Evolutionary conservation across 1,140 invertebrate genomes (phyloP), one percentile per base, ranked within the genome.

Genomic region (Trachymyrmex cornetzi): DNA sequence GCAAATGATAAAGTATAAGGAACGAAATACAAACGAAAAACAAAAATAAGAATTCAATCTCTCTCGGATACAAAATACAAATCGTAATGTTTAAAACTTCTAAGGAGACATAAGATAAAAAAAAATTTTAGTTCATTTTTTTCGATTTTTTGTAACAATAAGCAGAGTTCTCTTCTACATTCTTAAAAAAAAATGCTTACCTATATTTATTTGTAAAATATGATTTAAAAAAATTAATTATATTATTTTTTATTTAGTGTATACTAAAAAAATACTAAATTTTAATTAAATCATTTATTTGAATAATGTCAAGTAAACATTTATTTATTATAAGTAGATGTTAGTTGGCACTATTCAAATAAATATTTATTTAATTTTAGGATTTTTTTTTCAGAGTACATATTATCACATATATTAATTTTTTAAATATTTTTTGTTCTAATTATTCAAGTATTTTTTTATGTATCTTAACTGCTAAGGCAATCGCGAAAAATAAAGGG

Each of bases 1-100:
- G 7, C 61, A 74, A 84, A 84, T 27, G 55, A 82, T 53, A 44
- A 44, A 53, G 24, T 34, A 48, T 50, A 30, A 82, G 55, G 22
- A 48, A 79, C 19, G 19, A 64, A 19, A 30, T 24, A 50, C 3
- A 44, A 44, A 77, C 27, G 12, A n/a, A 38, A 22, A 57, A 71
- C 48, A 7, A 34, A 50, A 44, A 48, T 72, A 30, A 82, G 24
- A 9, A 59, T 27, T 7, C 67, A n/a, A n/a, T 44, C 38, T 12
- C 38, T 44, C 34, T 22, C 14, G 24, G 6, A 38, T 22, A 16
- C 7, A 44, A 59, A 22, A 9, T n/a, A 27, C 11, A 27, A 38
- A 38, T 19, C 2, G 0, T 0, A 53, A 80, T 24, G 24, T 44
- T 16, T 16, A 34, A 1, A 50, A 12, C 16, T 69, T 69, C 7